Conservation (phyloP, 2,797 vertebrate genomes). For the Ciconia nigra region DNA sequence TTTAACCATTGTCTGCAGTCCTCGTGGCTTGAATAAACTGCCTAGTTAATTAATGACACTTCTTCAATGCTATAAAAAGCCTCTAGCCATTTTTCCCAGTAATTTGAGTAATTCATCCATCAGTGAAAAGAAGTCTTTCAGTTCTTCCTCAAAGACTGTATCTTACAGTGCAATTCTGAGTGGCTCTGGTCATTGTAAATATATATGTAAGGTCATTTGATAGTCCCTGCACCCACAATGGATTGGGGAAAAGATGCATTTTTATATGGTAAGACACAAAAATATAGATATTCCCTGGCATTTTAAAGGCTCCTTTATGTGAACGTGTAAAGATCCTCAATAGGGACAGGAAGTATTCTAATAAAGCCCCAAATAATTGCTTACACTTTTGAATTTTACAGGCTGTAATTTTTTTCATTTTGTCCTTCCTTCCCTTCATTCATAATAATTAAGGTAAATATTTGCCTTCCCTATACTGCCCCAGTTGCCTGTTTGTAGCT, state of each 20-base stretch:
- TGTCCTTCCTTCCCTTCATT: background rate
- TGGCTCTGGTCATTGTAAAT: background rate
- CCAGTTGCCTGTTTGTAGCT: background rate
- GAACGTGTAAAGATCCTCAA: background rate
- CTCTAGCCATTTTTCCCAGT: background rate
- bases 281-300: background rate
- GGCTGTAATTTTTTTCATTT: background rate
- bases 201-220: background rate
- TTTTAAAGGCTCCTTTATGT: background rate
- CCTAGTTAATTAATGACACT: constrained; percentile 13
- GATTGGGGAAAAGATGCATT: background rate
- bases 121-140: background rate
- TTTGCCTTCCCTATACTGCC: background rate
- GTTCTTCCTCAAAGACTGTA: background rate
- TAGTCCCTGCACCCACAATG: background rate
- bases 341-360: background rate
- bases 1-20: background rate
- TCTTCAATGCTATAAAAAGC: constrained; percentile 7
- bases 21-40: background rate
- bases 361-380: background rate
- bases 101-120: background rate
- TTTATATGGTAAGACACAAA: background rate
- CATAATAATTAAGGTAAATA: background rate
- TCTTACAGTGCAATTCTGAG: background rate
- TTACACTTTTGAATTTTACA: background rate